A percentile compares a stretch with the other conserved stretches of the same genome.
phyloP scores from a whole-genome alignment of 2,797 vertebrate genomes.

The Agapornis canus region DNA sequence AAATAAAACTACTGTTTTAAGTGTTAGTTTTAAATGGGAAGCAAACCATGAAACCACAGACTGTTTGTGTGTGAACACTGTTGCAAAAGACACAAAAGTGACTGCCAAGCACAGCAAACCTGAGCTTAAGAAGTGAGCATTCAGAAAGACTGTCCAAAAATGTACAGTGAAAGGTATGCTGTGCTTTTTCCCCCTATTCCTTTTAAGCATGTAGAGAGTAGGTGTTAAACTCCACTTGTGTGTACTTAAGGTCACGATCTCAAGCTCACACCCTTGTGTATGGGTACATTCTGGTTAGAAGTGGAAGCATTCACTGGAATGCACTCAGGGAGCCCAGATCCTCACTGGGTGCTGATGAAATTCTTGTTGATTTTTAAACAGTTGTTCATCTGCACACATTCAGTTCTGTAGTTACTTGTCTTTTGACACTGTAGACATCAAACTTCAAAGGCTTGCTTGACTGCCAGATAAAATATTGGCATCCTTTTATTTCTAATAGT shows the following conservation, averaged over 20 bases:
- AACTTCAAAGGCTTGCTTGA: slow-evolving; percentile 32
- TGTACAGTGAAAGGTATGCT: neutral
- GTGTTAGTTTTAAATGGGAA: slow-evolving; percentile 59
- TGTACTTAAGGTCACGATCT: neutral
- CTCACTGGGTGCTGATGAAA: slow-evolving; percentile 9
- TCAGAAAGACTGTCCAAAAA: neutral
- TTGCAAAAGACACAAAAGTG: slow-evolving; percentile 43
- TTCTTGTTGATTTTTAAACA: slow-evolving; percentile 14
- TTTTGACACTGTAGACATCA: neutral
- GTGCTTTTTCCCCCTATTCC: neutral
- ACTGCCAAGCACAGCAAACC: slow-evolving; percentile 53
- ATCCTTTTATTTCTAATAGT: slow-evolving; percentile 20
- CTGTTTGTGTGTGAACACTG: neutral
- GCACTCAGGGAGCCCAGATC: neutral
- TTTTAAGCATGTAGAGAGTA: neutral
- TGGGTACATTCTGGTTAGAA: neutral
- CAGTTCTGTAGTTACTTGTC: slow-evolving; percentile 24
- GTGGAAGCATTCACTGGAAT: neutral
- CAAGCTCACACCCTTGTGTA: neutral
- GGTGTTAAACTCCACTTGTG: neutral
- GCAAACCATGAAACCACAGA: slow-evolving; percentile 56
- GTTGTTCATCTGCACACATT: slow-evolving; percentile 17
- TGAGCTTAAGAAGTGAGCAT: neutral
- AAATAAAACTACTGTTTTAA: slow-evolving; percentile 57
- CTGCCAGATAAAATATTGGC: slow-evolving; percentile 29